Evolutionary conservation across 2,888 invertebrate species (phyloP), one percentile per base, ranked within the genome.

Genomic region (Stegana nigrithorax): DNA sequence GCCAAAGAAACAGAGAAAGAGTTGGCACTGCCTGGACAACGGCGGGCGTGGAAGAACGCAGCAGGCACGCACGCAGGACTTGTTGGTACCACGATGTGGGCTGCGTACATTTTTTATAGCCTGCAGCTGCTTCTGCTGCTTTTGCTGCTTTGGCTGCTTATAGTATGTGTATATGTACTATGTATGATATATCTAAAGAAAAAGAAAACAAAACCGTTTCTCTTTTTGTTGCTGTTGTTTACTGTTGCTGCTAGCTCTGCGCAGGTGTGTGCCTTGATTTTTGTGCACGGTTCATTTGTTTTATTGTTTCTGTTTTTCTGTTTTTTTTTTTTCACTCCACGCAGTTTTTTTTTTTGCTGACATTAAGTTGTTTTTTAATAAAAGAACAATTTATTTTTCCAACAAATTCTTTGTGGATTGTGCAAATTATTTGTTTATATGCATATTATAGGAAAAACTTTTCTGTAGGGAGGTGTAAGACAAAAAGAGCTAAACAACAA

Each of bases 191-290:
- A n/a, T n/a, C n/a, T n/a, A n/a, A n/a, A n/a, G n/a, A n/a, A n/a
- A n/a, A n/a, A n/a, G n/a, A n/a, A n/a, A n/a, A n/a, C n/a, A n/a
- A n/a, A n/a, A n/a, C n/a, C n/a, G n/a, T n/a, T n/a, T n/a, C 14
- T 10, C 14, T 10, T 8, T 42, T 42, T 42, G 14, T n/a, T 39
- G n/a, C n/a, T 10, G 39, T n/a, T 39, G 4, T 5, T n/a, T 42
- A 59, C 63, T 61, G 58, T 66, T 64, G 29, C 56, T 62, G 36
- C 56, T 62, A 17, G 64, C 59, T 17, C 75, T 75, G 75, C 75
- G 75, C 79, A 75, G 75, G 75, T 75, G 75, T 77, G 72, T 65
- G 71, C 70, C 78, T 76, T 75, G 73, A 68, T 71, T 75, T 73
- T 73, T 77, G 45, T 12, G 23, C 23, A 45, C 8, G 17, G 4